These are phyloP conservation scores for Rhagoletis pomonella DNA, from an alignment of 1,140 invertebrate species.

Conservation along the genomic window DNA sequence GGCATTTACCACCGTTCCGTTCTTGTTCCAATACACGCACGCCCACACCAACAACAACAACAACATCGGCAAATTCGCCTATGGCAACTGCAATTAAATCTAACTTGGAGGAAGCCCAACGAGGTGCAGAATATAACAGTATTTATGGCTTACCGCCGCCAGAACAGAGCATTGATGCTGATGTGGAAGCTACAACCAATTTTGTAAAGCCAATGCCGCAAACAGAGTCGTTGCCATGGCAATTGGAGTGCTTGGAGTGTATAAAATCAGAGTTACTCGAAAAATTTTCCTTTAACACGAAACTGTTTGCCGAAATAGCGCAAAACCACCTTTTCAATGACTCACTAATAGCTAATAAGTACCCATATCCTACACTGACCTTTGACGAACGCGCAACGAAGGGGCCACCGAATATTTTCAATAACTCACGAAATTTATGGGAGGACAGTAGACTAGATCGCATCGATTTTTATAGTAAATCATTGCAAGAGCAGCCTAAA, in stretches of 20 bases:
- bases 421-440: background rate
- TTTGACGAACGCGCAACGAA: background rate
- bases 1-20: background rate
- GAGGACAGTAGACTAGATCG: background rate
- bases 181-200: background rate
- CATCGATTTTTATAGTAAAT: background rate
- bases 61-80: background rate
- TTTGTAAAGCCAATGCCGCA: background rate
- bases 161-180: no score
- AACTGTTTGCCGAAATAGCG: background rate
- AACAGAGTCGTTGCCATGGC: background rate
- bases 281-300: background rate
- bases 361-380: no score
- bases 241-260: background rate
- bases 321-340: background rate
- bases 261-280: background rate
- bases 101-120: background rate
- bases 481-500: background rate
- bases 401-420: background rate
- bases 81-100: background rate
- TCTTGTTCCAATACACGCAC: background rate
- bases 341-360: background rate
- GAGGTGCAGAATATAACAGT: background rate
- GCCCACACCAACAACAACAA: background rate
- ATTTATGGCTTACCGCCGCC: background rate